These are phyloP conservation scores for Sterrhoptilus dennistouni DNA, from an alignment of 2,113 vertebrate genomes.

Conservation along the genomic window DNA sequence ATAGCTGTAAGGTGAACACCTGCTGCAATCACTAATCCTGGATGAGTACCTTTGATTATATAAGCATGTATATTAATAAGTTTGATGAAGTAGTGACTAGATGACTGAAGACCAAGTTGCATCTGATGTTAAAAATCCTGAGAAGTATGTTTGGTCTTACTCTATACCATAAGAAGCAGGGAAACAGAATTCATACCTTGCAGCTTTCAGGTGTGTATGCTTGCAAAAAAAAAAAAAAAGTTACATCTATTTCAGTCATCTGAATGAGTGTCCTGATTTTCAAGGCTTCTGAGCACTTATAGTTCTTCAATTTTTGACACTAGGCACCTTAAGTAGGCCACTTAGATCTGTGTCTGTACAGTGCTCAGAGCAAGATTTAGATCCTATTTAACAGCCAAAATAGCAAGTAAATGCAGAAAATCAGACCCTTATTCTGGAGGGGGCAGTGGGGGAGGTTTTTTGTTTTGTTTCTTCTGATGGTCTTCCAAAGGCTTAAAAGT, in stretches of 20 bases:
- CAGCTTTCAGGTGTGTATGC: not conserved
- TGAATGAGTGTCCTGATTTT: conserved; percentile 50
- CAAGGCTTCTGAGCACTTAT: not conserved
- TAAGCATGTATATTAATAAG: not conserved
- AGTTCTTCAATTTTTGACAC: conserved; percentile 37
- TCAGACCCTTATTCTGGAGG: not conserved
- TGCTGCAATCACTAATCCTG: not conserved
- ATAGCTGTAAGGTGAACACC: not conserved
- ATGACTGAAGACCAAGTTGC: not conserved
- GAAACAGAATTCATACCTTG: not conserved
- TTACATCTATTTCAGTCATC: conserved; percentile 34
- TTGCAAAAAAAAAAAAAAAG: not conserved
- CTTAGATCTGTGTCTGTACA: not conserved
- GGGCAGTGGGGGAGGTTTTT: not conserved
- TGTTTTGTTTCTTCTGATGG: conserved; percentile 15
- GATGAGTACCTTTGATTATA: not conserved
- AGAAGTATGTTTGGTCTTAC: not conserved
- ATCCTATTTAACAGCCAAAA: conserved; percentile 24
- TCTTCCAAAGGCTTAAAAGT: not conserved
- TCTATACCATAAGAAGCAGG: not conserved
- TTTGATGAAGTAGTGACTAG: not conserved
- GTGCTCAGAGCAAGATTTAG: not conserved
- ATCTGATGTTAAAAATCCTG: not conserved
- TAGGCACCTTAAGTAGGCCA: conserved; percentile 12
- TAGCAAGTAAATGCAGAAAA: conserved; percentile 13